Percentiles rank a stretch among this genome's conserved stretches.
Conservation (phyloP, 1,140 invertebrate species). For the Drosophila rhopaloa region DNA sequence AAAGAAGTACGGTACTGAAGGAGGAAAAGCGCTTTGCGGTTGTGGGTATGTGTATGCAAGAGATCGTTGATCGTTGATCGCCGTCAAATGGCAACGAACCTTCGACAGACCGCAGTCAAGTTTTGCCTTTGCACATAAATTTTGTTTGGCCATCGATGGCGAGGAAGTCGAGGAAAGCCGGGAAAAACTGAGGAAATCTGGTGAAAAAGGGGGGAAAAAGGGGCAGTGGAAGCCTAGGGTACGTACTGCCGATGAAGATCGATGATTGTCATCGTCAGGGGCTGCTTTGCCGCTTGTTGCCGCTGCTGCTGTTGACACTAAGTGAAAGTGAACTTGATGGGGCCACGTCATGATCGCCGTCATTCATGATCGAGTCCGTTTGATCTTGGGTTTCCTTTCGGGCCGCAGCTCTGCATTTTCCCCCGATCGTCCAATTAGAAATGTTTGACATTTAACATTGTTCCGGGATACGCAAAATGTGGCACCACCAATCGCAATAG, state of each 20-base stretch:
- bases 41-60: constrained; percentile 35
- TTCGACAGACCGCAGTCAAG: constrained; percentile 74
- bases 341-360: constrained; percentile 50
- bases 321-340: constrained; percentile 83
- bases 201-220: not conserved
- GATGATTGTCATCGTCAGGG: constrained; percentile 79
- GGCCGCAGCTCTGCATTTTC: constrained; percentile 16
- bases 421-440: constrained; percentile 31
- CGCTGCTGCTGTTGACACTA: constrained; percentile 70
- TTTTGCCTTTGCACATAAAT: constrained; percentile 78
- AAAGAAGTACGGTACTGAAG: constrained; percentile 34
- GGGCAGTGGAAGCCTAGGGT: constrained; percentile 1
- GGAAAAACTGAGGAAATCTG: not conserved
- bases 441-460: constrained; percentile 51
- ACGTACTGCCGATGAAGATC: constrained; percentile 70
- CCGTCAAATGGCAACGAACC: constrained; percentile 78
- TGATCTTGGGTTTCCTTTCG: constrained; percentile 44
- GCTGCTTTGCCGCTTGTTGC: constrained; percentile 13
- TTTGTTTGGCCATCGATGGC: constrained; percentile 52
- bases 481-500: not conserved
- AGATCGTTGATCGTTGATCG: constrained; percentile 58
- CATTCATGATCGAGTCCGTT: constrained; percentile 42
- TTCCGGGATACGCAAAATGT: constrained; percentile 45
- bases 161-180: constrained; percentile 8
- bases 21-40: constrained; percentile 62